Base-by-base conservation (phyloP, 2,113 vertebrate species). In the Erythrocercus mccallii region DNA sequence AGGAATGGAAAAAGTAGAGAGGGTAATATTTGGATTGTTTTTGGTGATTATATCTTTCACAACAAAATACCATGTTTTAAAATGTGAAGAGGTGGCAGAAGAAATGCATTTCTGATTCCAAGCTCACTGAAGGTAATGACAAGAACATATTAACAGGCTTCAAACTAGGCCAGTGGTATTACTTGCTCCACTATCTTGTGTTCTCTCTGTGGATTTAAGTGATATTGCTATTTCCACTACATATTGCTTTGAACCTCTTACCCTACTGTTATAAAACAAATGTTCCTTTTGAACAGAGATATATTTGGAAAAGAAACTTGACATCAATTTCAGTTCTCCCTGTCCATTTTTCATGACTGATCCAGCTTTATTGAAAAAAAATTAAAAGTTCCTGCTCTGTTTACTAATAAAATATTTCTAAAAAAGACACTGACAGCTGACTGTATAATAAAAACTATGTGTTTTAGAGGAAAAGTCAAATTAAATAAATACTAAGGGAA, bases 401-500 rank as follows among this genome's bases (percentile, higher is more conserved):
- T 96, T 87, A 12, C 50, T 95, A 86, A 91, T 85, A 80, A 57
- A 71, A 51, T 57, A 89, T 94, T 97, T 95, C 81, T 96, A 90
- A 95, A 76, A 53, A 94, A 97, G 66, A 95, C 65, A 80, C 38
- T 94, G 87, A 86, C 86, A 94, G 54, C 78, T 13, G 25, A 56
- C 48, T 28, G 37, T 90, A 77, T 91, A 68, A 94, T 86, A 97
- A 96, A 97, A 93, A 81, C 51, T 48, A 94, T 74, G 48, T 92
- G 69, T 89, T 95, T 95, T 28, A 70, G 81, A 66, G 48, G 70
- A 86, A 95, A 96, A 90, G 37, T 61, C 30, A 58, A 81, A 95
- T 95, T 73, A 45, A 92, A 95, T 42, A 94, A 95, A 83, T 56
- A 76, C 37, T 92, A 76, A 76, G 78, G 25, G 92, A 61, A 88